Base-by-base conservation (phyloP, 2,797 vertebrate species). In the Sebastiscus albofasciatus region DNA sequence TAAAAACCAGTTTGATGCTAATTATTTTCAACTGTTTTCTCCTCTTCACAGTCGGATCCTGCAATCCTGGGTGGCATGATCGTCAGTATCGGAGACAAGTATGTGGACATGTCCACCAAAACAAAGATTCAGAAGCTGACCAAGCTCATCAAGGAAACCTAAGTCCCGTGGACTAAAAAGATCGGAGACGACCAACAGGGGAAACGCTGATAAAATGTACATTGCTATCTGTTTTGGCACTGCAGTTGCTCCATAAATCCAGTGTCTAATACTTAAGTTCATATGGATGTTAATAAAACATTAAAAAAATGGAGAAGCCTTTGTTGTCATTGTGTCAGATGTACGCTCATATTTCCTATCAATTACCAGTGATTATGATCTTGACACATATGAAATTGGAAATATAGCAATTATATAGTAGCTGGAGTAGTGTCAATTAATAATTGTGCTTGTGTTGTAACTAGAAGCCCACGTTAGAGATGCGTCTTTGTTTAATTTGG, bases 51-150 rank as follows among this genome's bases (percentile, higher is more conserved):
- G 98, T 95, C 91, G 5, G 98, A 99, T 78, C 84, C 97, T 0
- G 90, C 97, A 0, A 97, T 99, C 92, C 95, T 99, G 72, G 98
- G 98, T 18, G 98, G 98, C 77, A 99, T 99, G 98, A 96, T 99
- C 55, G 97, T 99, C 94, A 97, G 97, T 27, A 97, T 99, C 13
- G 98, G 98, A 55, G 98, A 99, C 91, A 95, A 93, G 84, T 96
- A 96, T 9, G 95, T 92, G 82, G 96, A 96, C 90, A 96, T 96
- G 95, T 96, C 98, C 34, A 97, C 97, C 1, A 98, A 94, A 89
- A 96, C 96, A 67, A 99, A 99, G 96, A 97, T 99, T 92, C 97
- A 97, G 94, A 99, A 99, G 88, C 93, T 99, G 91, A 96, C 95
- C 87, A 96, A 94, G 87, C 94, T 97, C 24, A 97, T 99, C 93